Evolutionary conservation across 2,797 vertebrate genomes (phyloP), one percentile per base, ranked within the genome.

Genomic region (Schizothorax lantsangensis): DNA sequence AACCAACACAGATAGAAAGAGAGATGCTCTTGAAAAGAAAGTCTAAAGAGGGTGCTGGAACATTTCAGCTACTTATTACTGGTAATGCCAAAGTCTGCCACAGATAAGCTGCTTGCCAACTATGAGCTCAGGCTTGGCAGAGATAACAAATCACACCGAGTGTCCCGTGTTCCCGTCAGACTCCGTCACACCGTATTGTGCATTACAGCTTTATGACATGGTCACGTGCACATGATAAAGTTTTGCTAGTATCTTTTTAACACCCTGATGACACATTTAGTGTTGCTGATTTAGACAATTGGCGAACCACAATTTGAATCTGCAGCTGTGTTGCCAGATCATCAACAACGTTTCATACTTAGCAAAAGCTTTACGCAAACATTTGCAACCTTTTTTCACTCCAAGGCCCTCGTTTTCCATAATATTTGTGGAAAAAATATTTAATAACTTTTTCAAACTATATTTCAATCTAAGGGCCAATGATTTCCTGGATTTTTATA

Each of bases 91-190:
- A 92, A 93, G 92, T 94, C 92, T 93, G 91, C 91, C 90, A 91
- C 88, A 62, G 93, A 95, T 95, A 95, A 94, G 94, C 92, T 54
- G 6, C 0, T 9, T 57, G 93, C 94, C 94, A 95, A 88, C 71
- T 12, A 91, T 95, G 94, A 95, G 92, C 84, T 87, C 87, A 90
- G 45, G n/a, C 62, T 59, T 84, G 75, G 52, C 75, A 85, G 23
- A 43, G 59, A 78, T 45, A 45, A 69, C 85, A n/a, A 38, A 62
- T 78, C 36, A 38, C 62, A 72, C 47, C 85, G 79, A 84, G 43
- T 45, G 45, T 45, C 45, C 45, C 45, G 11, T 36, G 19, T 30
- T 15, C 62, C 7, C 30, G 5, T 54, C 4, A 3, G 26, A 7
- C 19, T 40, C 12, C 4, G 8, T 47, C n/a, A 47, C 40, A 68